Base-by-base conservation (phyloP, 2,113 vertebrate genomes). In the Aptenodytes patagonicus region DNA sequence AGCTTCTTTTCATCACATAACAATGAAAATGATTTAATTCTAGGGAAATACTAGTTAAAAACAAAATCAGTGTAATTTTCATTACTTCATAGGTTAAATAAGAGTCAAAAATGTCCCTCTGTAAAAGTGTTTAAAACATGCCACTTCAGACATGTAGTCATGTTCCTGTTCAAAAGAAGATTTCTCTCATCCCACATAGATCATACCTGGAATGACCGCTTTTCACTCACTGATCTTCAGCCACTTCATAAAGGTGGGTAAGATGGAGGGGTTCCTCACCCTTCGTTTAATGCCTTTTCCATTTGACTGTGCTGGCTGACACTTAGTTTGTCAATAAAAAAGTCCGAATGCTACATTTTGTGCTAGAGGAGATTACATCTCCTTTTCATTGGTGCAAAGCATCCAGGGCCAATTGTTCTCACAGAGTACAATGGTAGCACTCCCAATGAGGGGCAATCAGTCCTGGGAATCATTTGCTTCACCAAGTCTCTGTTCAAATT, bases 331-430 rank as follows among this genome's bases (percentile, higher is more conserved):
- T 90, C 83, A 73, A 49, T 81, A 62, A 76, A 89, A 87, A 69
- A 57, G 18, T 58, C 93, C 3, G 0, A 69, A 60, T 1, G 14
- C 55, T 84, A 1, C 68, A 77, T 73, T 92, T 96, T 64, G 65
- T 94, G 90, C 87, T 66, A 7, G 73, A 75, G 52, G 18, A 96
- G 87, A 87, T 94, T 76, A 18, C 57, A 87, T 93, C 51, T 94
- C 87, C 79, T 73, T 91, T 81, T 89, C 49, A 38, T 13, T 79
- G 81, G 51, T 42, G 49, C 40, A 87, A 83, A 91, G 69, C n/a
- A 34, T 62, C 89, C 65, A 40, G 58, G 38, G 82, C 73, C 60
- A 77, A 28, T 86, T 73, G 6, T 96, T 89, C 91, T 87, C 76
- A 55, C 40, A 17, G 79, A 90, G 72, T 29, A 91, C 93, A 95